Evolutionary conservation across 2,797 vertebrate genomes (phyloP).

Genomic region (Arrhamphus sclerolepis): DNA sequence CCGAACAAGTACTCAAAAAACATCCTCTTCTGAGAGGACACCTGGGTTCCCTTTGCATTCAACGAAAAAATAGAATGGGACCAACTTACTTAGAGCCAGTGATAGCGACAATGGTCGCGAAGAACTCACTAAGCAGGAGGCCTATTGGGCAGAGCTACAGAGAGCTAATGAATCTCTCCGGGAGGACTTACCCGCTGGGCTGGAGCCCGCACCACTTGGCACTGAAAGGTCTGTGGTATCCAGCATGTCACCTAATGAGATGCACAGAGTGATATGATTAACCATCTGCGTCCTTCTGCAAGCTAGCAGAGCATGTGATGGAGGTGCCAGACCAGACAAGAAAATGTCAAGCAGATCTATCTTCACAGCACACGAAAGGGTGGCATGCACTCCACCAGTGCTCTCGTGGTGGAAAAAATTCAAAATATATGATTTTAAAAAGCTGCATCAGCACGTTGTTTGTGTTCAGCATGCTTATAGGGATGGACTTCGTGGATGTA

Average conservation of each 20-base stretch:
- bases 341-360: slow-evolving; percentile 64
- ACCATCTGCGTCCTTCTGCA: slow-evolving; percentile 76
- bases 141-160: slow-evolving; percentile 70
- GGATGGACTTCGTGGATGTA: slow-evolving; percentile 15
- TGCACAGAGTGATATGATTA: slow-evolving; percentile 77
- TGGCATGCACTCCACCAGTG: slow-evolving; percentile 22
- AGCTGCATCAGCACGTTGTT: slow-evolving; percentile 26
- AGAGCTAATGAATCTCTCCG: slow-evolving; percentile 74
- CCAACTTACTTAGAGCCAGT: slow-evolving; percentile 25
- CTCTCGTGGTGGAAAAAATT: slow-evolving; percentile 27
- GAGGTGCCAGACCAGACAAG: slow-evolving; percentile 62
- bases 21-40: slow-evolving; percentile 30
- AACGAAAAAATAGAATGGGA: slow-evolving; percentile 28
- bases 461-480: slow-evolving; percentile 15
- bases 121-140: slow-evolving; percentile 71
- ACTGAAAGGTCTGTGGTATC: slow-evolving; percentile 87
- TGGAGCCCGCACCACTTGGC: slow-evolving; percentile 89
- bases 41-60: slow-evolving; percentile 23
- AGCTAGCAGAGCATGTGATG: slow-evolving; percentile 62
- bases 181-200: slow-evolving; percentile 88
- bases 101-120: slow-evolving; percentile 40
- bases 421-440: slow-evolving; percentile 34
- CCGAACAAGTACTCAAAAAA: too few relatives aligned
- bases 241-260: slow-evolving; percentile 89
- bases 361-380: slow-evolving; percentile 40